Conservation (phyloP, 2,797 vertebrate species). For the Lepidocolaptes lacrymiger region DNA sequence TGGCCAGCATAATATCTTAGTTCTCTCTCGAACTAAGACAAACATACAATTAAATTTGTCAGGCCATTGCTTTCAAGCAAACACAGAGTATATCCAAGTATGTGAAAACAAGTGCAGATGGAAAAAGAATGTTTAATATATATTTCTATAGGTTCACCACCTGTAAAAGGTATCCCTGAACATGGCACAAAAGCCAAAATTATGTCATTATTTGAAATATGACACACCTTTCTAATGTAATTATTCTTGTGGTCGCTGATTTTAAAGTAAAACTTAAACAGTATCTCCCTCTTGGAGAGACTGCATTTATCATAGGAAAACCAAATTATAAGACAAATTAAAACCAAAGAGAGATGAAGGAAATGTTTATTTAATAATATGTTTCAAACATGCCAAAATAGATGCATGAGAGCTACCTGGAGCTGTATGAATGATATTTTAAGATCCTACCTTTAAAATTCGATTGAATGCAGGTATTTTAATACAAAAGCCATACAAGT, state of each 20-base stretch:
- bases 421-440: not conserved
- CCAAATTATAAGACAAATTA: not conserved
- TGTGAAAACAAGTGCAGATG: not conserved
- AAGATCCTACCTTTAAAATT: not conserved
- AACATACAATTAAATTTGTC: not conserved
- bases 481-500: not conserved
- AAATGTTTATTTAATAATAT: not conserved
- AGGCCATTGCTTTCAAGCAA: not conserved
- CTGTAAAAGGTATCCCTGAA: not conserved
- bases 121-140: not conserved
- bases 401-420: not conserved
- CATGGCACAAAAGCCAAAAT: not conserved
- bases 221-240: not conserved
- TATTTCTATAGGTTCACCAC: not conserved
- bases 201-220: not conserved
- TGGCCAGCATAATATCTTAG: no score
- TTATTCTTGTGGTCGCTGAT: not conserved
- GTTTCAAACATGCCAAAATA: not conserved
- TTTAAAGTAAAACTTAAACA: not conserved
- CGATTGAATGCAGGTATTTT: not conserved
- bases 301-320: not conserved
- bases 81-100: not conserved
- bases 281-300: not conserved
- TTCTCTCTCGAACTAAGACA: no score
- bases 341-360: not conserved